Evolutionary conservation across 1,140 invertebrate genomes (phyloP), one percentile per base, ranked within the genome.

Genomic region (Drosophila erecta): DNA sequence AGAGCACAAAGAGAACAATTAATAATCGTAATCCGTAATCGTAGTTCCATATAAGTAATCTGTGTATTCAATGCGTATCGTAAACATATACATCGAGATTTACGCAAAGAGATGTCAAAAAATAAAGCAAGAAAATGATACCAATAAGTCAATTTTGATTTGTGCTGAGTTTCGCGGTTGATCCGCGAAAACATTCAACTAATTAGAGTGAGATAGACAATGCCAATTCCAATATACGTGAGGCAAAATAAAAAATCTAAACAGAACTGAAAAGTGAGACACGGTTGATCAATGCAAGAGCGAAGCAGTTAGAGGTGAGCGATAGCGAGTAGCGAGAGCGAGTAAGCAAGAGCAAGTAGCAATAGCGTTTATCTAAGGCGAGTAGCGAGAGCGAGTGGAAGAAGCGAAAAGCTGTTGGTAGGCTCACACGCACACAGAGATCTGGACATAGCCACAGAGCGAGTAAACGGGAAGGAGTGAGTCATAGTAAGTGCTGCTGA

Each of bases 11-110:
- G 38, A 69, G 46, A 33, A 57, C 60, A 76, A 76, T 76, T 76
- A 76, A 53, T 76, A 76, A 54, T 75, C 54, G 41, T 56, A 46
- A 51, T 75, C 61, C 37, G 54, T 76, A 46, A 57, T 55, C 57
- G 44, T 53, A 46, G 40, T 50, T 50, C 46, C 55, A 71, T 71
- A 35, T 71, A 55, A 49, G 46, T 75, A 75, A 41, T 56, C 46
- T 53, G 44, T 75, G 64, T 76, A 53, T 76, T 74, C 50, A 44
- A 74, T 74, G 71, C 69, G 70, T 74, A 74, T 74, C 30, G 70
- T 57, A 75, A 73, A 75, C 72, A 75, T 75, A 38, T 67, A 76
- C 73, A 76, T 76, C 71, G 40, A 76, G 55, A 69, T 76, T 76
- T 69, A 76, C 71, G 59, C 53, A 69, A 38, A 76, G 24, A 76